These are phyloP conservation scores for Thaumatotibia leucotreta DNA, from an alignment of 1,140 invertebrate genomes.

Conservation along the genomic window DNA sequence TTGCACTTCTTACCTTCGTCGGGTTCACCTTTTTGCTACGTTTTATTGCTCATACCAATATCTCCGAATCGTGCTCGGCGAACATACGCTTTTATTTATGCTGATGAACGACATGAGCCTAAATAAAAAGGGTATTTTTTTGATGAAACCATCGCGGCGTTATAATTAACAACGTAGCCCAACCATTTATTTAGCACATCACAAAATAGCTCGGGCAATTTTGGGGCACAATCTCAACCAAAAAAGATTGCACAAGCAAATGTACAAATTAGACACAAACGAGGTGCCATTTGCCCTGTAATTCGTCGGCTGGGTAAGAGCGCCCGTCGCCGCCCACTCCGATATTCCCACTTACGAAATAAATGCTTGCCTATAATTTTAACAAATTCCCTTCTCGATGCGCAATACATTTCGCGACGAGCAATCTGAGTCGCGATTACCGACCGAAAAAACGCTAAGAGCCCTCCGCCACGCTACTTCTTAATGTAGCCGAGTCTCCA, in stretches of 20 bases:
- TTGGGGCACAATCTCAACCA: constrained; percentile 18
- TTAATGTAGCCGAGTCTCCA: constrained; percentile 75
- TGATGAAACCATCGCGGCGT: background rate
- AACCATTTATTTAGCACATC: constrained; percentile 3
- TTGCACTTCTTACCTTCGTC: constrained; percentile 22
- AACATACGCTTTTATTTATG: background rate
- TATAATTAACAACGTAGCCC: constrained; percentile 1
- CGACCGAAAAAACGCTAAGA: constrained; percentile 65
- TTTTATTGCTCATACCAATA: constrained; percentile 18
- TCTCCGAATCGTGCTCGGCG: constrained; percentile 11
- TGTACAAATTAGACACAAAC: constrained; percentile 48
- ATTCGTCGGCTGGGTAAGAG: constrained; percentile 46
- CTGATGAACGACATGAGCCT: background rate
- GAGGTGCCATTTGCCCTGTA: constrained; percentile 45
- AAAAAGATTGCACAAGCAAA: constrained; percentile 46
- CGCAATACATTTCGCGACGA: constrained; percentile 62
- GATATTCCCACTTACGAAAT: constrained; percentile 50
- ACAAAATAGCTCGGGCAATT: constrained; percentile 24
- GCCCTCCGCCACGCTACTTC: constrained; percentile 65
- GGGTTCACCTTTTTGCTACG: constrained; percentile 17
- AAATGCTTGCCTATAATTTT: constrained; percentile 62
- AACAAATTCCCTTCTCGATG: constrained; percentile 55
- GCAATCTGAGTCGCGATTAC: constrained; percentile 66
- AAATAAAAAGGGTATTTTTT: constrained; percentile 2
- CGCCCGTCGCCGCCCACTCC: constrained; percentile 31